These are phyloP conservation scores for Morpho helenor DNA, from an alignment of 2,888 invertebrate genomes.

Conservation along the genomic window DNA sequence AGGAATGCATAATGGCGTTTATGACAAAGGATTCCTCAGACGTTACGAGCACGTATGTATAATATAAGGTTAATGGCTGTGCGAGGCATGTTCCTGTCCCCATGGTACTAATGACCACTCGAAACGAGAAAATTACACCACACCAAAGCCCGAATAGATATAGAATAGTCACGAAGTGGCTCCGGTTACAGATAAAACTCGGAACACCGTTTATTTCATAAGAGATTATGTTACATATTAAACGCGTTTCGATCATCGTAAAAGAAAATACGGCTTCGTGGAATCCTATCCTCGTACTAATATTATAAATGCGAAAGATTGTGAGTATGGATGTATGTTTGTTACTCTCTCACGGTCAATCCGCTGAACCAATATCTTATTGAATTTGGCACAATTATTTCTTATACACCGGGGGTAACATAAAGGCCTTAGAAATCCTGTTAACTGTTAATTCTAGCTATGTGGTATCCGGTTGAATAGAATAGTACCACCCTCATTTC, in stretches of 20 bases:
- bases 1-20: slow-evolving; percentile 13
- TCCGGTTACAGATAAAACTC: slow-evolving; percentile 39
- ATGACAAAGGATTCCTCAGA: slow-evolving; percentile 19
- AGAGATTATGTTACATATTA: slow-evolving; percentile 24
- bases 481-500: too few species aligned
- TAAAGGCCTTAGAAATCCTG: too few species aligned
- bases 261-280: not conserved
- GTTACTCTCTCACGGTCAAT: too few species aligned
- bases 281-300: too few species aligned
- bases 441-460: too few species aligned
- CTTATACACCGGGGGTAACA: too few species aligned
- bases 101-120: slow-evolving; percentile 72
- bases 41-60: slow-evolving; percentile 40
- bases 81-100: slow-evolving; percentile 62
- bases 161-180: slow-evolving; percentile 59
- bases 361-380: too few species aligned
- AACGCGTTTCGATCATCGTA: slow-evolving; percentile 1
- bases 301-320: too few species aligned
- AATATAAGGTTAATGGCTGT: slow-evolving; percentile 58
- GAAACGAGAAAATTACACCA: slow-evolving; percentile 69
- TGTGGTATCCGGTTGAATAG: too few species aligned
- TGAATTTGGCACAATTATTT: too few species aligned
- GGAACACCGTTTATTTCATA: slow-evolving; percentile 30
- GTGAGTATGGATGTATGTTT: too few species aligned
- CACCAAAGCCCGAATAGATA: slow-evolving; percentile 52